Evolutionary conservation across 2,888 invertebrate genomes (phyloP).

Genomic region (Adineta ricciae): DNA sequence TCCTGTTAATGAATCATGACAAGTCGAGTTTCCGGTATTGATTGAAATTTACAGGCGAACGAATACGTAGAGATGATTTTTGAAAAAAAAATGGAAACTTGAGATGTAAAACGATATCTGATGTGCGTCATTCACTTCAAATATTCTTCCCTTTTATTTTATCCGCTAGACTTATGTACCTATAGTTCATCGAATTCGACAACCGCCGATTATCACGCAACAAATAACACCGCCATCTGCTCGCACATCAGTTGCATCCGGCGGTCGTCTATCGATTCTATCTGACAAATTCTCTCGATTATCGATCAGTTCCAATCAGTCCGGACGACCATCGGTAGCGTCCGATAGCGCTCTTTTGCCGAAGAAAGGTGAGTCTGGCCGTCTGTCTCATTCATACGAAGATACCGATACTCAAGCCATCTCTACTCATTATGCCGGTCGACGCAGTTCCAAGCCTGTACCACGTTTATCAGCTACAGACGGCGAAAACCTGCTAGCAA

Average conservation of each 20-base stretch:
- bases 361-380: background rate
- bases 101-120: background rate
- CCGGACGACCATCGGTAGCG: background rate
- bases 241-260: background rate
- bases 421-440: background rate
- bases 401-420: background rate
- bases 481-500: background rate
- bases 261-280: background rate
- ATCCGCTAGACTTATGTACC: background rate
- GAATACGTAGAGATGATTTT: background rate
- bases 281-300: slow-evolving; percentile 10
- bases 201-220: slow-evolving; percentile 16
- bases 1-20: background rate
- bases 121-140: background rate
- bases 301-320: background rate
- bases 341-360: background rate
- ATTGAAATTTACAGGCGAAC: background rate
- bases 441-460: background rate
- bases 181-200: background rate
- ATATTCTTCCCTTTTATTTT: background rate
- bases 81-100: background rate
- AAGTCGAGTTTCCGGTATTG: background rate
- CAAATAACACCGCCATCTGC: background rate
- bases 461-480: background rate
- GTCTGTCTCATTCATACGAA: slow-evolving; percentile 11